Evolutionary conservation across 2,797 vertebrate genomes (phyloP).

Genomic region (Xiphophorus birchmanni): DNA sequence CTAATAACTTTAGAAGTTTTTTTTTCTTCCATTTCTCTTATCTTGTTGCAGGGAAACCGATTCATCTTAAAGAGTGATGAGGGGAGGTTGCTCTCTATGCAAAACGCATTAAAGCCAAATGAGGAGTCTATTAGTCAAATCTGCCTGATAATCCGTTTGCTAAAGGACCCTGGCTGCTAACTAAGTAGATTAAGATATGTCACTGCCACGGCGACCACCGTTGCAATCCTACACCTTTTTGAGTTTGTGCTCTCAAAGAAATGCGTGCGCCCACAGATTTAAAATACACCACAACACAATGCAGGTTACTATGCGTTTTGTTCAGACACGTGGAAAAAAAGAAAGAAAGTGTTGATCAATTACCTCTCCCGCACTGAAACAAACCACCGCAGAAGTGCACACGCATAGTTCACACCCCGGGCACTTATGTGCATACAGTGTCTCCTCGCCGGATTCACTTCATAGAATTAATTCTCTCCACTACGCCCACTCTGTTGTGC

Average conservation of each 20-base stretch:
- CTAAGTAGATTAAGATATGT: constrained; percentile 88
- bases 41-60: constrained; percentile 86
- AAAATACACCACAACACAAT: background rate
- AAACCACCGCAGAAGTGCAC: constrained; percentile 20
- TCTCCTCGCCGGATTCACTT: constrained; percentile 68
- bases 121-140: constrained; percentile 98
- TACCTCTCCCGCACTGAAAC: constrained; percentile 15
- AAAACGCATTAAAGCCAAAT: constrained; percentile 98
- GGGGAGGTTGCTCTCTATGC: constrained; percentile 94
- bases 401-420: constrained; percentile 14
- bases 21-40: constrained; percentile 67
- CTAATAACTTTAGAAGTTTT: constrained; percentile 94
- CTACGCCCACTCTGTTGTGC: constrained; percentile 68
- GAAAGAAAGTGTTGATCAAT: constrained; percentile 25
- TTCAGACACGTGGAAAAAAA: background rate
- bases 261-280: constrained; percentile 22
- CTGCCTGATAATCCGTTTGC: constrained; percentile 91
- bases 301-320: constrained; percentile 4
- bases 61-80: constrained; percentile 99
- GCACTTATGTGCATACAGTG: constrained; percentile 68
- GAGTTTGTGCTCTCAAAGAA: constrained; percentile 40
- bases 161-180: constrained; percentile 88
- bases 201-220: constrained; percentile 63
- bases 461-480: constrained; percentile 78
- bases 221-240: constrained; percentile 45